Evolutionary conservation across 2,888 invertebrate species (phyloP).

Genomic region (Scaptomyza flava): DNA sequence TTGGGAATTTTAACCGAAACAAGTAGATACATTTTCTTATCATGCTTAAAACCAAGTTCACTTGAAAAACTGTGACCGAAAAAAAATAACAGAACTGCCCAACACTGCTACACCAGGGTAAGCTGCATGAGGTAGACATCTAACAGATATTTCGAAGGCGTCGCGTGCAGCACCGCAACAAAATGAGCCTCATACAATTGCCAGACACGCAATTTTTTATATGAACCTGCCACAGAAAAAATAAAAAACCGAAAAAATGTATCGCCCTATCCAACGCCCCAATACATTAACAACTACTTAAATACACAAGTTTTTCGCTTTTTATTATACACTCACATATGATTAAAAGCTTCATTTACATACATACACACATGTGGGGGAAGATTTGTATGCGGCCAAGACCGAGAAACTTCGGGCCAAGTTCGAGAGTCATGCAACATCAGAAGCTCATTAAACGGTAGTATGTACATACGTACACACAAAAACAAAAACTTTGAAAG

Average conservation of each 20-base stretch:
- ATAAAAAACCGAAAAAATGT: slow-evolving; percentile 3
- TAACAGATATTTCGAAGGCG: slow-evolving; percentile 56
- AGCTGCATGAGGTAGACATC: slow-evolving; percentile 39
- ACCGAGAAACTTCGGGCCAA: slow-evolving; percentile 38
- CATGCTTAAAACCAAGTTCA: no score
- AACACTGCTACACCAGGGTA: slow-evolving; percentile 24
- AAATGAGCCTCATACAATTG: slow-evolving; percentile 56
- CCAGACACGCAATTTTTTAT: slow-evolving; percentile 64
- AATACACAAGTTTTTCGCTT: slow-evolving; percentile 66
- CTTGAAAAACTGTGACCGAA: no score
- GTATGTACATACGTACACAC: slow-evolving; percentile 18
- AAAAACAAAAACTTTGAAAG: slow-evolving; percentile 19
- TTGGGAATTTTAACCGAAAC: neutral
- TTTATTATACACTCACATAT: slow-evolving; percentile 47
- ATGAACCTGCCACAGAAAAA: slow-evolving; percentile 15
- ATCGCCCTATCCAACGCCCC: slow-evolving; percentile 25
- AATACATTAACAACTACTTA: slow-evolving; percentile 74
- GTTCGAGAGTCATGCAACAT: slow-evolving; percentile 57
- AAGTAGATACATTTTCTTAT: no score
- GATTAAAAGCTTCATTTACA: slow-evolving; percentile 70
- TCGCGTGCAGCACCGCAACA: slow-evolving; percentile 65
- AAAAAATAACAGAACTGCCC: slow-evolving; percentile 8
- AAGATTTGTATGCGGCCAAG: slow-evolving; percentile 47
- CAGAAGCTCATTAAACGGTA: slow-evolving; percentile 67
- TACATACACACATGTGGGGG: slow-evolving; percentile 22